Conservation (phyloP, 2,797 vertebrate genomes). For the Podargus strigoides region DNA sequence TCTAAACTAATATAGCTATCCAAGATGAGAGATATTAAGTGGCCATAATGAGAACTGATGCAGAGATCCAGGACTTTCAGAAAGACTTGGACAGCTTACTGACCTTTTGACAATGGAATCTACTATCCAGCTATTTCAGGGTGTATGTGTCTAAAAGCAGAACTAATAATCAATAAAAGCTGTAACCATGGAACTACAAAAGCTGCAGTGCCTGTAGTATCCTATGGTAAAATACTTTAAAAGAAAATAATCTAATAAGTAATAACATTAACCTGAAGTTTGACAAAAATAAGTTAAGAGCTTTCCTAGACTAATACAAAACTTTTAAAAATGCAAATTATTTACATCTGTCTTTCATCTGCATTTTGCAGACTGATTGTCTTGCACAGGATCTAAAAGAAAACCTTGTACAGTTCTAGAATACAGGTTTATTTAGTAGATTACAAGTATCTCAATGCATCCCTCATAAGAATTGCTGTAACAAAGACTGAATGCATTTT, state of each 20-base stretch:
- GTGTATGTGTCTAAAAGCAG: background rate
- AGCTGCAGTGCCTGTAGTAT: background rate
- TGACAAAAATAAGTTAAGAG: background rate
- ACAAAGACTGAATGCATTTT: background rate
- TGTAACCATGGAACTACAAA: background rate
- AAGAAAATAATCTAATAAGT: background rate
- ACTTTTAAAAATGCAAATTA: background rate
- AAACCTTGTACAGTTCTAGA: background rate
- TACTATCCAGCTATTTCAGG: background rate
- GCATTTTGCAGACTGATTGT: background rate
- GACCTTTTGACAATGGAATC: background rate
- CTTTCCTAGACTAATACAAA: background rate
- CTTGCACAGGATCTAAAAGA: background rate
- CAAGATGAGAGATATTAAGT: background rate
- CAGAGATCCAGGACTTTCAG: background rate
- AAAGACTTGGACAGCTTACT: background rate
- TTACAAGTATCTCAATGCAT: background rate
- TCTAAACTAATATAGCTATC: background rate
- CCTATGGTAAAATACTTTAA: accelerated
- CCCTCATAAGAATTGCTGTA: background rate
- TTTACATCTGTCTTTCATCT: background rate
- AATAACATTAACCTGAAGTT: background rate
- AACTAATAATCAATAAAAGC: background rate
- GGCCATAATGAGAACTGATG: background rate
- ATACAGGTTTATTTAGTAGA: background rate